A percentile compares a stretch with the other conserved stretches of the same genome.
These are phyloP conservation scores for Brachypteracias leptosomus DNA, from an alignment of 2,113 vertebrate species.

Conservation along the genomic window DNA sequence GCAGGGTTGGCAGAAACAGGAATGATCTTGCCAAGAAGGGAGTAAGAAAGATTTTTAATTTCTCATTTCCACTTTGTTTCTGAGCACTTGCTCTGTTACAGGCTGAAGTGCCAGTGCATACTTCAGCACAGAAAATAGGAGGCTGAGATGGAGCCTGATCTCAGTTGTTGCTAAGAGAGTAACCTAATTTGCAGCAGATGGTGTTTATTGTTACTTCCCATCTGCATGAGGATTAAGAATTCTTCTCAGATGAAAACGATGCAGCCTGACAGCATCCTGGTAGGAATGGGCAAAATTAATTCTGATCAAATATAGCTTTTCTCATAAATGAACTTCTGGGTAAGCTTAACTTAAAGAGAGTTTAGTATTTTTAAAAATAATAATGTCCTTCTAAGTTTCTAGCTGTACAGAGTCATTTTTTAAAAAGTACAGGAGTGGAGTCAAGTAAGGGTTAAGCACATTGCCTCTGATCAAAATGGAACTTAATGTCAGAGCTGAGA, in stretches of 20 bases:
- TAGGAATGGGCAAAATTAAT: constrained; percentile 22
- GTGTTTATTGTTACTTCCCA: constrained; percentile 69
- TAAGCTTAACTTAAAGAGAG: neutral
- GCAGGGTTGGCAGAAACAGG: neutral
- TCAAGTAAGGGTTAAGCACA: neutral
- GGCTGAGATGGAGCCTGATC: neutral
- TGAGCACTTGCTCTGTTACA: neutral
- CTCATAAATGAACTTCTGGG: neutral
- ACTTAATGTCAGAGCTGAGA: neutral
- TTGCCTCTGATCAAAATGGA: neutral
- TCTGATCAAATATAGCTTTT: neutral
- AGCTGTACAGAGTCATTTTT: neutral
- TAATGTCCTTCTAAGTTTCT: neutral
- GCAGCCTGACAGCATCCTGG: constrained; percentile 1
- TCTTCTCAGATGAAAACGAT: constrained; percentile 35
- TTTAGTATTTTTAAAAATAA: neutral
- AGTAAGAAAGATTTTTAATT: neutral
- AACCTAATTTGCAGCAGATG: constrained; percentile 67
- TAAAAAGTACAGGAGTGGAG: neutral
- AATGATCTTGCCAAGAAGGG: neutral
- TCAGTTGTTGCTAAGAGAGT: constrained; percentile 59
- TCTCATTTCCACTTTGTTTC: constrained; percentile 8
- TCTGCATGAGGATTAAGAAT: constrained; percentile 62
- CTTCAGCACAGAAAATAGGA: constrained; percentile 38
- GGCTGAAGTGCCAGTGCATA: neutral